Conservation (phyloP, 2,113 vertebrate genomes). For the Ptilonorhynchus violaceus region DNA sequence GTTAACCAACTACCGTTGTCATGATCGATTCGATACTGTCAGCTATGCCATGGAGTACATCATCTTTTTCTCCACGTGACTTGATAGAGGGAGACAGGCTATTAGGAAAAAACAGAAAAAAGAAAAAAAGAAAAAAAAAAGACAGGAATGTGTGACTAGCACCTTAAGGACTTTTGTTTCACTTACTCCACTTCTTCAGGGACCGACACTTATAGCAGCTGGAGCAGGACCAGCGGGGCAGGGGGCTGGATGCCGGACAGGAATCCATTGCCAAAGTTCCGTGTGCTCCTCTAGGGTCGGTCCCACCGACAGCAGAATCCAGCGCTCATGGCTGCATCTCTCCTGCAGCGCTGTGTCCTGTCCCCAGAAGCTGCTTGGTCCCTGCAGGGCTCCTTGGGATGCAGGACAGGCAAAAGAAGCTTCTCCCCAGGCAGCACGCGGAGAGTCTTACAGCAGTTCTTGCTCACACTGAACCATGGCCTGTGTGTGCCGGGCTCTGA, state of each 20-base stretch:
- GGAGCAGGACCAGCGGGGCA: background rate
- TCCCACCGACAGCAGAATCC: background rate
- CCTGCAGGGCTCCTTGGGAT: background rate
- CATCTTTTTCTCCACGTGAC: conserved; percentile 55
- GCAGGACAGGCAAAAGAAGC: background rate
- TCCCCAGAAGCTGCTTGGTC: background rate
- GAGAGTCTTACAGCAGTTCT: background rate
- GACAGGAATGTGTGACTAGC: background rate
- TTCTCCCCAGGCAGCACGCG: background rate
- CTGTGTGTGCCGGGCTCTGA: fast-evolving
- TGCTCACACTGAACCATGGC: fast-evolving
- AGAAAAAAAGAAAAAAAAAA: background rate
- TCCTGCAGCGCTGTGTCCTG: background rate
- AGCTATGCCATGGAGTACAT: conserved; percentile 58
- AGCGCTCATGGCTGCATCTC: fast-evolving
- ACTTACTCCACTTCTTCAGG: background rate
- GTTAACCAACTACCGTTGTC: conserved; percentile 70
- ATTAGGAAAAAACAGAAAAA: background rate
- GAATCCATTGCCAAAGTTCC: background rate
- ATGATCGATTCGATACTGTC: conserved; percentile 55
- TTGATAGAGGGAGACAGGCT: conserved; percentile 47
- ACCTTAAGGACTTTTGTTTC: background rate
- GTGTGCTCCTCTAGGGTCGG: background rate
- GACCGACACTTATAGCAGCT: background rate
- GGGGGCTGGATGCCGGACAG: background rate